Conservation (phyloP, 2,113 vertebrate genomes). For the Myanophis thanlyinensis region DNA sequence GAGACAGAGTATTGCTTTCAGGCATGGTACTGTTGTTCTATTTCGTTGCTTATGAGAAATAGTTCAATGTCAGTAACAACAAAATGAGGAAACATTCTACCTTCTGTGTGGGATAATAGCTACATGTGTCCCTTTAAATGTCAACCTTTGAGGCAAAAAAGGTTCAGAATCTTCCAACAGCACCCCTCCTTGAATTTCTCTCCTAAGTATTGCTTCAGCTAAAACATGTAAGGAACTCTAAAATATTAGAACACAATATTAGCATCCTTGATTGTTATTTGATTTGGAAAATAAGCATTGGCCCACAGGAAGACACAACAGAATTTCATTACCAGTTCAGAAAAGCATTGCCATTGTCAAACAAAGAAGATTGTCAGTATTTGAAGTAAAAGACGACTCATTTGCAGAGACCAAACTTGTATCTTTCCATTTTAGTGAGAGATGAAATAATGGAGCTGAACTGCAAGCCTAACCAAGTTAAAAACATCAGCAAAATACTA, state of each 20-base stretch:
- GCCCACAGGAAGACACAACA: slow-evolving; percentile 36
- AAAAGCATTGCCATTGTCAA: slow-evolving; percentile 55
- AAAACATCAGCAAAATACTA: neutral
- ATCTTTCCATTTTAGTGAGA: neutral
- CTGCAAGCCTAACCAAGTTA: neutral
- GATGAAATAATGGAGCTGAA: neutral
- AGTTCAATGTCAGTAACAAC: neutral
- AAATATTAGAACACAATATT: slow-evolving; percentile 47
- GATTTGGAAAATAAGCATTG: slow-evolving; percentile 44
- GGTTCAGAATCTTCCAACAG: neutral
- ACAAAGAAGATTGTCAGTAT: slow-evolving; percentile 31
- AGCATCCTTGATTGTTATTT: slow-evolving; percentile 49
- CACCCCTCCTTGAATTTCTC: slow-evolving; percentile 12
- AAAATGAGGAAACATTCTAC: neutral
- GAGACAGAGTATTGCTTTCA: neutral
- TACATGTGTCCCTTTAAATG: neutral
- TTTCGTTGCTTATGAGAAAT: neutral
- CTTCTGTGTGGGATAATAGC: neutral
- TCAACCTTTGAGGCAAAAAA: neutral
- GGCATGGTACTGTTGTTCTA: neutral
- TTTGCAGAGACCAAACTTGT: slow-evolving; percentile 11
- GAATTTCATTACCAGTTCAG: slow-evolving; percentile 53
- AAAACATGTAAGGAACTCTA: slow-evolving; percentile 18
- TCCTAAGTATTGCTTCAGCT: slow-evolving; percentile 45
- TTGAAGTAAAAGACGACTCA: slow-evolving; percentile 17